Percentiles rank a stretch among this genome's conserved stretches.
Conservation (phyloP, 1,140 invertebrate species). For the Drepana arcuata region DNA sequence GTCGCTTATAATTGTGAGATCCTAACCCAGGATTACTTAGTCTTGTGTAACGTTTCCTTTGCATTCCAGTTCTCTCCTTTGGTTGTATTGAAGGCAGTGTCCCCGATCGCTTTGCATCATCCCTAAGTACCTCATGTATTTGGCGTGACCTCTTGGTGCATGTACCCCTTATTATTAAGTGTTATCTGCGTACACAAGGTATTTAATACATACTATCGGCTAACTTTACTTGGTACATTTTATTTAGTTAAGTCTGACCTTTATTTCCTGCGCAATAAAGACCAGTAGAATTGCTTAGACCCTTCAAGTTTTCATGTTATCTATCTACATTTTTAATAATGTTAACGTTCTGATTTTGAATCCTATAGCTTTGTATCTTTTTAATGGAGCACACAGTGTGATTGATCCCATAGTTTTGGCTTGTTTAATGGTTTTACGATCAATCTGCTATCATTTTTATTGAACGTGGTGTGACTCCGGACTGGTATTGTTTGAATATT, state of each 20-base stretch:
- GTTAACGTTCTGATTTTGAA: conserved; percentile 24
- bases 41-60: conserved; percentile 45
- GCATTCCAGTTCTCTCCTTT: conserved; percentile 57
- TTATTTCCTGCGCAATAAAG: conserved; percentile 35
- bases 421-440: conserved; percentile 42
- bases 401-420: conserved; percentile 40
- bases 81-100: conserved; percentile 69
- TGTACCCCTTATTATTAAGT: conserved; percentile 35
- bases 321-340: conserved; percentile 4
- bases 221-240: conserved; percentile 27
- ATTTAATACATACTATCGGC: conserved; percentile 25
- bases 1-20: conserved; percentile 35
- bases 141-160: conserved; percentile 72
- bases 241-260: conserved; percentile 23
- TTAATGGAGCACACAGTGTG: conserved; percentile 42
- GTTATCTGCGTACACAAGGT: conserved; percentile 15
- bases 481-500: conserved; percentile 16
- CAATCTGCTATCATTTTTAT: conserved; percentile 27
- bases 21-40: conserved; percentile 34
- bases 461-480: conserved; percentile 19
- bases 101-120: conserved; percentile 70
- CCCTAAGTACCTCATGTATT: conserved; percentile 56
- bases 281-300: conserved; percentile 55
- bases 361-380: conserved; percentile 57
- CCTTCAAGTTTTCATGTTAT: conserved; percentile 23